phyloP scores from a whole-genome alignment of 2,797 vertebrate genomes.

The Salarias fasciatus region DNA sequence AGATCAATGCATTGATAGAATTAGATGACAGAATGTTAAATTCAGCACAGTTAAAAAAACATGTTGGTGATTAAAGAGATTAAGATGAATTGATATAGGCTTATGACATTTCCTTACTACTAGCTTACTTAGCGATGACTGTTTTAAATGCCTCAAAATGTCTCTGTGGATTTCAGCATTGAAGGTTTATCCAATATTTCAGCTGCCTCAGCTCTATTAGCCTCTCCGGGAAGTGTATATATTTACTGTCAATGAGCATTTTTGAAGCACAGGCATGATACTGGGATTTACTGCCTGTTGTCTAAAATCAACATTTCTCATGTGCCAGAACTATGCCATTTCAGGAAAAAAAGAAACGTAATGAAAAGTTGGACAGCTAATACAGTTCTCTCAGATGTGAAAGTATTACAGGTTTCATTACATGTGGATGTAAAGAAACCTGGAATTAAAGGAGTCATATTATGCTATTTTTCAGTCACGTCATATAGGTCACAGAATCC shows the following conservation, averaged over 20 bases:
- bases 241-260: conserved; percentile 8
- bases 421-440: no score
- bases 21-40: neutral
- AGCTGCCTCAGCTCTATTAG: conserved; percentile 26
- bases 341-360: no score
- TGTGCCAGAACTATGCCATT: neutral
- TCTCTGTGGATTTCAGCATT: conserved; percentile 20
- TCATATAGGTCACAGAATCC: no score
- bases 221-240: conserved; percentile 13
- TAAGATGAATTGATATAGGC: conserved; percentile 25
- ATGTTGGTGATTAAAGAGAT: conserved; percentile 7
- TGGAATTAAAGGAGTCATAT: no score
- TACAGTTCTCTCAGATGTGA: no score
- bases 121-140: conserved; percentile 29
- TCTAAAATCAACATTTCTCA: conserved; percentile 17
- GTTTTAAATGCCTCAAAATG: conserved; percentile 21
- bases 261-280: conserved; percentile 33
- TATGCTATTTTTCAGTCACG: no score
- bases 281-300: conserved; percentile 26
- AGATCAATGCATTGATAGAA: conserved; percentile 1
- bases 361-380: no score
- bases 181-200: neutral
- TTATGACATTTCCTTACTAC: conserved; percentile 26
- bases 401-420: no score
- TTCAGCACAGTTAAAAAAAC: conserved; percentile 22